Percentiles rank a stretch among this genome's conserved stretches.
These are phyloP conservation scores for Eolophus roseicapilla DNA, from an alignment of 2,113 vertebrate genomes.

Conservation along the genomic window DNA sequence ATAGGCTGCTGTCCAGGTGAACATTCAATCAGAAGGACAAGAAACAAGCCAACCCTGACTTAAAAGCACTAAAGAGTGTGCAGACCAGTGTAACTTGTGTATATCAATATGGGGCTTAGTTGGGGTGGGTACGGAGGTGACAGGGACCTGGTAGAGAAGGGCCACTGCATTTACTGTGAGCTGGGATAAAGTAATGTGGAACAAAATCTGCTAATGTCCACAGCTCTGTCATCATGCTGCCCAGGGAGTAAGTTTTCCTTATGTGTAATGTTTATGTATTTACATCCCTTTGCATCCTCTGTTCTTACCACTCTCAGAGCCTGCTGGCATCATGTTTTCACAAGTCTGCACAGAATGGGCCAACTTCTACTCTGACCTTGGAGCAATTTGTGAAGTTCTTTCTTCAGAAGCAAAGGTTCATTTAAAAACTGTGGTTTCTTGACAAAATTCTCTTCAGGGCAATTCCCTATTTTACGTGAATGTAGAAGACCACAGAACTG, in stretches of 20 bases:
- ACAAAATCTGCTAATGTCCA: not conserved
- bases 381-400: not conserved
- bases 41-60: not conserved
- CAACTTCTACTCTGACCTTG: not conserved
- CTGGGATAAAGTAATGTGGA: not conserved
- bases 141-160: not conserved
- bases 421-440: constrained; percentile 9
- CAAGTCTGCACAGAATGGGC: not conserved
- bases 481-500: not conserved
- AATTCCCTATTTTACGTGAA: not conserved
- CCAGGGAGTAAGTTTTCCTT: not conserved
- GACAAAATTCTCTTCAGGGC: not conserved
- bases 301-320: not conserved
- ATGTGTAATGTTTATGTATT: not conserved
- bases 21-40: not conserved
- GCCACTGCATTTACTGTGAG: not conserved
- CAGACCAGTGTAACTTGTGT: not conserved
- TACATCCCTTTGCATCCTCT: not conserved
- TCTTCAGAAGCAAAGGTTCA: not conserved
- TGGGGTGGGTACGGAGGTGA: not conserved
- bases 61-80: not conserved
- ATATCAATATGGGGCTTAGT: not conserved
- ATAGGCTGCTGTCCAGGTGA: not conserved
- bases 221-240: not conserved
- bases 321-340: not conserved